Evolutionary conservation across 2,888 invertebrate genomes (phyloP), one percentile per base, ranked within the genome.

Genomic region (Serripes groenlandicus): DNA sequence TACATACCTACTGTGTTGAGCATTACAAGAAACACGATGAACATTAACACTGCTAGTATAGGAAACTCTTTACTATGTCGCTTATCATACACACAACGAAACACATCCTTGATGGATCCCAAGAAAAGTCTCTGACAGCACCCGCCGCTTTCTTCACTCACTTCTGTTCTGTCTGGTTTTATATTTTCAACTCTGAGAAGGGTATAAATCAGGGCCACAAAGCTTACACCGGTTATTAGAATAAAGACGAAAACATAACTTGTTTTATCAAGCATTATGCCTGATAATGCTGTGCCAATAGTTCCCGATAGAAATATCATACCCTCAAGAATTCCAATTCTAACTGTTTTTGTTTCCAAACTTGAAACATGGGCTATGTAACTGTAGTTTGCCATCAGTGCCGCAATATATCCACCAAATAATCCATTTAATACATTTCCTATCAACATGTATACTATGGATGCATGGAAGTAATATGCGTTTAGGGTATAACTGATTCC

Each of bases 291-390:
- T 7, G 97, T 96, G 60, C 98, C 98, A 0, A 96, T 96, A 0
- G 98, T 98, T 96, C 97, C 97, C 0, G 98, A 97, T 76, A 97
- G 96, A 88, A 98, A 96, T 92, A 98, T 97, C 90, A 97, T 96
- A 0, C 97, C 96, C 92, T 98, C 98, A 75, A 98, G 94, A 70
- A 98, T 96, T 0, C 97, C 97, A 3, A 98, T 97, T 81, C 98
- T 95, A 28, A 97, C 93, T 0, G 98, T 98, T 79, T 98, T 96
- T 88, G 96, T 96, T 79, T 96, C 95, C 0, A 96, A 89, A 0
- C 96, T 96, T 0, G 97, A 96, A 28, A 97, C 96, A 91, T 98
- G 98, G 0, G 97, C 96, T 68, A 98, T 96, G 93, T 98, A 98
- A 95, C 95, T 98, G 97, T 87, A 98, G 1, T 92, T 90, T 5